Conservation (phyloP, 1,140 invertebrate genomes). For the Lutraria rhynchaena region DNA sequence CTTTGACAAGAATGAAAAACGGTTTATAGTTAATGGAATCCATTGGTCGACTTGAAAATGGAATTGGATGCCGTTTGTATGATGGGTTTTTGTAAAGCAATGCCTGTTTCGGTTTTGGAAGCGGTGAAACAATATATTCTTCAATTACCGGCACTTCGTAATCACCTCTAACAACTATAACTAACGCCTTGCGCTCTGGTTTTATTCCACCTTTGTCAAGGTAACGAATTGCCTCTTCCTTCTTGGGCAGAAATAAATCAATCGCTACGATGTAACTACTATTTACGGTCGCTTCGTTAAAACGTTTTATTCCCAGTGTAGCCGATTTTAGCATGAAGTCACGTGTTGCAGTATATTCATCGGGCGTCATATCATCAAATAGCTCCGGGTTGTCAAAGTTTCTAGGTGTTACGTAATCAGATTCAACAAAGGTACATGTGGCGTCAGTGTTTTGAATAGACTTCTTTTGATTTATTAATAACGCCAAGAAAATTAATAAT, state of each 20-base stretch:
- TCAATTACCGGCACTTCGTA: constrained; percentile 8
- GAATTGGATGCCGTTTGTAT: constrained; percentile 10
- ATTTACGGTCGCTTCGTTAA: constrained; percentile 24
- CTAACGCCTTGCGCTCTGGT: constrained; percentile 19
- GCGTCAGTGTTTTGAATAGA: neutral
- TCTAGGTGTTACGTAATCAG: constrained; percentile 28
- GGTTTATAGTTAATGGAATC: constrained; percentile 22
- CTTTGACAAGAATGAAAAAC: neutral
- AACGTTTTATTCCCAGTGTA: constrained; percentile 1
- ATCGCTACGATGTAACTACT: constrained; percentile 51
- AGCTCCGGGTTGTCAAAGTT: constrained; percentile 36
- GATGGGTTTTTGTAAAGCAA: constrained; percentile 40
- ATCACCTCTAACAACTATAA: constrained; percentile 28
- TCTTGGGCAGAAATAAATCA: constrained; percentile 27
- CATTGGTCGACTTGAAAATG: constrained; percentile 19
- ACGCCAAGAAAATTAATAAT: neutral
- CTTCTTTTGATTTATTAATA: too few species aligned
- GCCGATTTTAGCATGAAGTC: constrained; percentile 16
- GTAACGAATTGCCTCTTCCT: constrained; percentile 21
- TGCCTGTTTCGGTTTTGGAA: neutral
- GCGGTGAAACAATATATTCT: constrained; percentile 46
- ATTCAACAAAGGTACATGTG: neutral
- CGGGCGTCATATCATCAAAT: constrained; percentile 51
- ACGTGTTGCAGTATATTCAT: constrained; percentile 19
- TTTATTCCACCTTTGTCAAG: constrained; percentile 19